Evolutionary conservation across 2,797 vertebrate genomes (phyloP), one percentile per base, ranked within the genome.

Genomic region (Lacerta viridis): DNA sequence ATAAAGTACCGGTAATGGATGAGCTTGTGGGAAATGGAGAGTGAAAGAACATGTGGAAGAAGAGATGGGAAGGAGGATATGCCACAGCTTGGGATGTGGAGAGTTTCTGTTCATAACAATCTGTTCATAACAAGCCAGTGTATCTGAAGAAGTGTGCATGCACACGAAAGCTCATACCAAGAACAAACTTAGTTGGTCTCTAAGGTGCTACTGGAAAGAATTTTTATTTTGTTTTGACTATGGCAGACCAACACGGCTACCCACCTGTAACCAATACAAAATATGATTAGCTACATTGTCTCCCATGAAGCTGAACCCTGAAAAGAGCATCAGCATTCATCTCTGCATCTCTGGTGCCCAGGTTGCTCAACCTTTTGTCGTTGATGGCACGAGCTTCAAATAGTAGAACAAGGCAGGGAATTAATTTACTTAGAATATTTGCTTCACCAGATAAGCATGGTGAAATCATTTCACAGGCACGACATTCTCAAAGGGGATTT

Each of bases 351-450:
- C 69, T 88, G 36, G 39, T 71, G 0, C 82, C 27, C 5, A 69
- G 33, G 18, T 90, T 64, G 18, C 77, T 92, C 79, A 85, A 41
- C 23, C 84, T 89, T 81, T 91, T 90, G 7, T 11, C 20, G 39
- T 9, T 61, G 69, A 84, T n/a, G 80, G 29, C 43, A 87, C 81
- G 81, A 89, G 39, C 27, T 82, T 85, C 71, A 89, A 77, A 6
- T 92, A 88, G 6, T 7, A 94, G 82, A 88, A 86, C 59, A 92
- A 93, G 77, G 81, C 3, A 75, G 91, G 50, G 1, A 68, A 88
- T 84, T 93, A 86, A 94, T 93, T 84, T 88, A 36, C 80, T 87
- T 61, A 78, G 4, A 50, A 80, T 71, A 64, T 91, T 83, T 83
- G 71, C 10, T 87, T 55, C 78, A 27, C 20, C 20, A 25, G 88